A percentile compares a stretch with the other conserved stretches of the same genome.
Conservation (phyloP, 2,113 vertebrate species). For the Micromys minutus region DNA sequence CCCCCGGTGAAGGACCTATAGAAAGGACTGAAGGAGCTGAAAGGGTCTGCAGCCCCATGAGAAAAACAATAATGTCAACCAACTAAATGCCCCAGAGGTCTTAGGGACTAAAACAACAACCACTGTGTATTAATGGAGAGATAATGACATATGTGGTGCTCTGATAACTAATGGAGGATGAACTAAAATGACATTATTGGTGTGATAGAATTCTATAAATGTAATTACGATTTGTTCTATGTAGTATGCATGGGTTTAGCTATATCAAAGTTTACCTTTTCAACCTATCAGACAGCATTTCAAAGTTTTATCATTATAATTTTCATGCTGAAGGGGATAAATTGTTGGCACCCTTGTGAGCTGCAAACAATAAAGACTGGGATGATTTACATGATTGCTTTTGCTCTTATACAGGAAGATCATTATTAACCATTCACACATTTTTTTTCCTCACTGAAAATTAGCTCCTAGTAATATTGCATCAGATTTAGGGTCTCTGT, state of each 20-base stretch:
- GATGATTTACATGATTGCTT: not conserved
- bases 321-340: not conserved
- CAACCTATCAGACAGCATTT: not conserved
- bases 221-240: not conserved
- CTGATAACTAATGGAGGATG: not conserved
- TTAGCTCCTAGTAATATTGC: slow-evolving; percentile 52
- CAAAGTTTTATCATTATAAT: not conserved
- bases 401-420: not conserved
- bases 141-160: not conserved
- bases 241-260: not conserved
- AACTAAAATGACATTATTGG: not conserved
- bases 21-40: too few species aligned
- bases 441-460: not conserved
- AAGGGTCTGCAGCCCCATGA: too few species aligned
- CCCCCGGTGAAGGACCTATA: too few species aligned
- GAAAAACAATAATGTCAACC: too few species aligned
- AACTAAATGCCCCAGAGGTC: too few species aligned
- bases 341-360: not conserved
- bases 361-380: not conserved
- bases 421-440: not conserved
- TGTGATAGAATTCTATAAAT: not conserved
- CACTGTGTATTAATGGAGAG: too few species aligned
- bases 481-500: not conserved
- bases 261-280: not conserved
- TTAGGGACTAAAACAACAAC: too few species aligned